phyloP scores from a whole-genome alignment of 2,797 vertebrate species.

The Syncerus caffer region DNA sequence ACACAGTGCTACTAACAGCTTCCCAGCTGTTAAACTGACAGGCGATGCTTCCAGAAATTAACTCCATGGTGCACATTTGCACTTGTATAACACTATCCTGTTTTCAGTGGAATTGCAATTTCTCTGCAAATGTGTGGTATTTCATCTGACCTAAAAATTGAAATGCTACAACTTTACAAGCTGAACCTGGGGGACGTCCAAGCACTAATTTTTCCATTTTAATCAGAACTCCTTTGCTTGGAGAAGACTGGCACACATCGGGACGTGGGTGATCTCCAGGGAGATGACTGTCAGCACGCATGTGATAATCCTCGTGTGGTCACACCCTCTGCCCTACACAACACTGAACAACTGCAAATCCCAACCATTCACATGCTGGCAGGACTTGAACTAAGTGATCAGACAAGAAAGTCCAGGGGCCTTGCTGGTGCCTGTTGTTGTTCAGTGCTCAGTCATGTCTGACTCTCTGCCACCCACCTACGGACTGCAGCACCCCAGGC shows the following conservation, averaged over 20 bases:
- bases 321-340: neutral
- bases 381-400: neutral
- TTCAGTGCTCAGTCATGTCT: rapidly evolving
- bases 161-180: neutral
- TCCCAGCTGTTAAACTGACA: rapidly evolving
- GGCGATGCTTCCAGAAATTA: neutral
- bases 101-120: neutral
- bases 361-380: neutral
- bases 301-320: neutral
- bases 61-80: rapidly evolving
- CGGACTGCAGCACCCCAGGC: neutral
- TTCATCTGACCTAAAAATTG: neutral
- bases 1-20: rapidly evolving
- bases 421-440: rapidly evolving
- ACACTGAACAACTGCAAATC: neutral
- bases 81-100: neutral
- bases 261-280: neutral
- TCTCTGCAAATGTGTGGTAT: neutral
- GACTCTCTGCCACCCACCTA: rapidly evolving
- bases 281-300: rapidly evolving
- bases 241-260: neutral
- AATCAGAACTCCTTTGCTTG: neutral
- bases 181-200: neutral
- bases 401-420: neutral
- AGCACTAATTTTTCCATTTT: neutral